phyloP scores from a whole-genome alignment of 92 coral and sea anemone species.

The Phenganax stokvisi region DNA sequence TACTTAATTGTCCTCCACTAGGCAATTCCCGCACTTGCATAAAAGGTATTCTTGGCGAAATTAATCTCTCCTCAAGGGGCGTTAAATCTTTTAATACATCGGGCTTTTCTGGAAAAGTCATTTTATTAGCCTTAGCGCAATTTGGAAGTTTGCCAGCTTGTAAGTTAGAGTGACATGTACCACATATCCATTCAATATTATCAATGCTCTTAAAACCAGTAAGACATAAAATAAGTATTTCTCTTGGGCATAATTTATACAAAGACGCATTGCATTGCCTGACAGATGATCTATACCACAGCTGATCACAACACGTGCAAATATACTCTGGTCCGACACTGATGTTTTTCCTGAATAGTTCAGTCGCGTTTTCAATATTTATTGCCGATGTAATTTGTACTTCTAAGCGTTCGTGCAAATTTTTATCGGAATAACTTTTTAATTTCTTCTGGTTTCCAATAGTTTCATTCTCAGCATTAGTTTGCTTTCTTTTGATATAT shows the following conservation, averaged over 20 bases:
- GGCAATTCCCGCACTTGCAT: slow-evolving; percentile 24
- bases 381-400: slow-evolving; percentile 8
- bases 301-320: slow-evolving; percentile 39
- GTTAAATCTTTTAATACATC: slow-evolving; percentile 26
- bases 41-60: slow-evolving; percentile 45
- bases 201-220: slow-evolving; percentile 33
- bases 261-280: slow-evolving; percentile 26
- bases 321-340: slow-evolving; percentile 39
- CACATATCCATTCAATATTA: not conserved
- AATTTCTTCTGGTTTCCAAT: slow-evolving; percentile 20
- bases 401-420: not conserved
- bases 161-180: too few relatives aligned
- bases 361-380: slow-evolving; percentile 30
- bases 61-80: slow-evolving; percentile 31
- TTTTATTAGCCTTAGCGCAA: too few relatives aligned
- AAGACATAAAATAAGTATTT: slow-evolving; percentile 25
- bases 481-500: not conserved
- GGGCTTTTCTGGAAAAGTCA: too few relatives aligned
- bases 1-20: slow-evolving; percentile 1
- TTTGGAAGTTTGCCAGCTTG: too few relatives aligned
- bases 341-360: slow-evolving; percentile 32
- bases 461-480: slow-evolving; percentile 2
- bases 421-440: slow-evolving; percentile 14
- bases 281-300: slow-evolving; percentile 8
- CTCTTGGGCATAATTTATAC: slow-evolving; percentile 13